Evolutionary conservation across 92 coral and sea anemone genomes (phyloP).

Genomic region (Palythoa grandis): DNA sequence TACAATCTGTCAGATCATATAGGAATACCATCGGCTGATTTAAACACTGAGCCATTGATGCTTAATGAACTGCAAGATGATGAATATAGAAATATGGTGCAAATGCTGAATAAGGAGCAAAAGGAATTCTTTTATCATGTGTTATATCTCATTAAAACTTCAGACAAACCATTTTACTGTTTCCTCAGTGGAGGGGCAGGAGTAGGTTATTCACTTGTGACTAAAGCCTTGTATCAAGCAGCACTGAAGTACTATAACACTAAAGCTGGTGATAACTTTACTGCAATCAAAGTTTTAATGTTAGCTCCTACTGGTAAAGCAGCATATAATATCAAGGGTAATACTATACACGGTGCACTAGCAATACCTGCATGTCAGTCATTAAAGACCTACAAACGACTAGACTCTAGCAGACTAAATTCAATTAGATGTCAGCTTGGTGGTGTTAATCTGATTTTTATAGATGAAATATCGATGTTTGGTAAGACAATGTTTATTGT

Average conservation of each 20-base stretch:
- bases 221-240: conserved; percentile 16
- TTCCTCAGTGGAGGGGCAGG: conserved; percentile 16
- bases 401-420: conserved; percentile 8
- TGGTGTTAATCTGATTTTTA: neutral
- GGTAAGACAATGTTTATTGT: conserved; percentile 8
- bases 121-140: conserved; percentile 53
- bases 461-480: conserved; percentile 2
- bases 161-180: conserved; percentile 4
- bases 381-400: conserved; percentile 12
- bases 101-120: conserved; percentile 61
- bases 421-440: conserved; percentile 9
- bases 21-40: conserved; percentile 59
- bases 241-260: conserved; percentile 12
- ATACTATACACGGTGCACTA: conserved; percentile 6
- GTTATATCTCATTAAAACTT: neutral
- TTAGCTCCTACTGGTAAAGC: conserved; percentile 9
- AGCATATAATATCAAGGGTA: conserved; percentile 10
- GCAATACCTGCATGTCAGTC: conserved; percentile 14
- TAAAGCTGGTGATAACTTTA: conserved; percentile 7
- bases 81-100: conserved; percentile 67
- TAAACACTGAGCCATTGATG: conserved; percentile 66
- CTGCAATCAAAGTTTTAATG: conserved; percentile 2
- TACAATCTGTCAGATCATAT: conserved; percentile 67
- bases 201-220: conserved; percentile 5
- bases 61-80: conserved; percentile 72